Conservation (phyloP, 2,113 vertebrate species). For the human region GRCh38 chr6:95687001-95687500, state of each 20-base stretch:
- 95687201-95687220: constrained; percentile 55
- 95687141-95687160: constrained; percentile 57
- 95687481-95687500: background rate
- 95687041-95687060: background rate
- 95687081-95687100: background rate
- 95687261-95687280: constrained; percentile 33
- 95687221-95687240: background rate
- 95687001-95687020: background rate
- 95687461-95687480: background rate
- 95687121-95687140: background rate
- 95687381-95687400: background rate
- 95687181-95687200: constrained; percentile 64
- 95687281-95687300: background rate
- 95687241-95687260: background rate
- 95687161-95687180: constrained; percentile 38
- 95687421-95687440: background rate
- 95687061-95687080: background rate
- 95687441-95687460: background rate
- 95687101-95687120: background rate
- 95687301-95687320: constrained; percentile 6
- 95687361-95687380: background rate
- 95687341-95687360: background rate
- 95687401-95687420: background rate
- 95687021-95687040: background rate
- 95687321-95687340: background rate